Percentiles rank a stretch among this genome's conserved stretches.
Conservation (phyloP, 2,113 vertebrate genomes). For the Elgaria multicarinata region DNA sequence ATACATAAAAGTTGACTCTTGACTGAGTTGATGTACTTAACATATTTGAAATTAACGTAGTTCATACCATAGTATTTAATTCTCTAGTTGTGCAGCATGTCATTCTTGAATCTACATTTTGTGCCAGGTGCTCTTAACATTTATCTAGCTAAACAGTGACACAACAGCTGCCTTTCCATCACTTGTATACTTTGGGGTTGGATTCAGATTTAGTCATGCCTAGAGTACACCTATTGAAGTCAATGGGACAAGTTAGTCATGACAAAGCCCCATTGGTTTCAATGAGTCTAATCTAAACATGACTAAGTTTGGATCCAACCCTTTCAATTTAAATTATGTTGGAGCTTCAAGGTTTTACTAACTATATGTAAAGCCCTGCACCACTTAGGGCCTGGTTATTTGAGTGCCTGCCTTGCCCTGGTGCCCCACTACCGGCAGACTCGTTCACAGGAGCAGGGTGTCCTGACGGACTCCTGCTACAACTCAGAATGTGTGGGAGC, state of each 20-base stretch:
- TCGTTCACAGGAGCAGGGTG: too few relatives aligned
- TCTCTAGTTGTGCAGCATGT: not conserved
- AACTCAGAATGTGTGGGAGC: too few relatives aligned
- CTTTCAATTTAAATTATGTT: slow-evolving; percentile 14
- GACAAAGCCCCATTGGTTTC: not conserved
- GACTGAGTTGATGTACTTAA: not conserved
- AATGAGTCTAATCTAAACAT: not conserved
- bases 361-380: too few relatives aligned
- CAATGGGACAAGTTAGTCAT: not conserved
- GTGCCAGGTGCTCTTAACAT: not conserved
- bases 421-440: too few relatives aligned
- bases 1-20: not conserved
- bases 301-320: not conserved
- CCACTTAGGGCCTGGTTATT: too few relatives aligned
- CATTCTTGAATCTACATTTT: not conserved
- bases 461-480: too few relatives aligned
- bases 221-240: not conserved
- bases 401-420: too few relatives aligned
- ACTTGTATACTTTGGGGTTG: not conserved
- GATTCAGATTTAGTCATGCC: not conserved
- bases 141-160: not conserved
- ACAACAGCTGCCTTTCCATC: not conserved
- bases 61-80: not conserved
- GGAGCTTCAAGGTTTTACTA: too few relatives aligned
- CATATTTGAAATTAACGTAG: not conserved